Percentiles rank a stretch among this genome's conserved stretches.
Evolutionary conservation across 30 jellyfish, hydroid and myxozoan species (phyloP).

Genomic region (Pseudorhiza aurosa): DNA sequence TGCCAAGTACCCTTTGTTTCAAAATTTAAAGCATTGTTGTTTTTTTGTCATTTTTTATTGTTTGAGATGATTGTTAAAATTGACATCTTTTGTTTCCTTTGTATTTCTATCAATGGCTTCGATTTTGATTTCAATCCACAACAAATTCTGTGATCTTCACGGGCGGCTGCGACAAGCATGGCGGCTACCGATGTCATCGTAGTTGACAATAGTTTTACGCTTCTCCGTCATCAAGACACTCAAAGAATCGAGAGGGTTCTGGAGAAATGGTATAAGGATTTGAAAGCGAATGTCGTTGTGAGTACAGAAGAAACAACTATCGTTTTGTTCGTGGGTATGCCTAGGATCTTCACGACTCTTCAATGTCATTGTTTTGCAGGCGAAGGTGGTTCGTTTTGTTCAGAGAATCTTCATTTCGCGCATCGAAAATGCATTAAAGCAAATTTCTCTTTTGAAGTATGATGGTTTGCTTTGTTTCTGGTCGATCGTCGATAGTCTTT

Average conservation of each 20-base stretch:
- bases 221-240: conserved; percentile 4
- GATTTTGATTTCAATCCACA: conserved; percentile 36
- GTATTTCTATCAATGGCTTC: not conserved
- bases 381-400: no score
- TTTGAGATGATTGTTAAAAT: not conserved
- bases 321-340: no score
- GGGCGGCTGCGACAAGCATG: conserved; percentile 32
- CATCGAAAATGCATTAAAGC: no score
- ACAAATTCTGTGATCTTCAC: conserved; percentile 16
- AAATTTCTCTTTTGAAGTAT: no score
- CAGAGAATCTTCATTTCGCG: no score
- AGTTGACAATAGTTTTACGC: not conserved
- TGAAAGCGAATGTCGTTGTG: conserved; percentile 52
- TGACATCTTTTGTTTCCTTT: conserved; percentile 12
- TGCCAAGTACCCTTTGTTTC: not conserved
- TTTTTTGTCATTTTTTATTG: not conserved
- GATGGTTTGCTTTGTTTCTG: no score
- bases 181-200: conserved; percentile 65
- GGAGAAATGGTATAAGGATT: conserved; percentile 60
- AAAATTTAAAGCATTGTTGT: not conserved
- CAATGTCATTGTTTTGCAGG: not conserved
- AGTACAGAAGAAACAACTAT: conserved; percentile 3
- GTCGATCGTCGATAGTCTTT: no score
- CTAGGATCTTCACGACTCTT: no score
- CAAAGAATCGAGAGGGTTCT: conserved; percentile 37